These are phyloP conservation scores for Leucophora obtusa DNA, from an alignment of 2,888 invertebrate genomes.

Conservation along the genomic window DNA sequence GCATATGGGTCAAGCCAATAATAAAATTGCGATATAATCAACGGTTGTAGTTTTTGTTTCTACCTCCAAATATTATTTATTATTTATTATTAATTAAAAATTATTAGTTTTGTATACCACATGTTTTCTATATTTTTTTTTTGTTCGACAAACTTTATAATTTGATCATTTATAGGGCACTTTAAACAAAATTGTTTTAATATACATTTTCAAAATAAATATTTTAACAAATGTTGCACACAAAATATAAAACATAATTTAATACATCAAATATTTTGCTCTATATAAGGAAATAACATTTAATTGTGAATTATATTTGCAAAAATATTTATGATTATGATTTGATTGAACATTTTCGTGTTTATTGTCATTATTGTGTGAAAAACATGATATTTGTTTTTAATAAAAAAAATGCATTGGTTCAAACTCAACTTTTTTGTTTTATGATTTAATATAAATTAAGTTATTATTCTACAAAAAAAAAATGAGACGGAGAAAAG, in stretches of 20 bases:
- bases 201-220: not conserved
- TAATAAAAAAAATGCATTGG: constrained; percentile 10
- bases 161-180: not conserved
- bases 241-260: constrained; percentile 6
- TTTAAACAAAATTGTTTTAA: not conserved
- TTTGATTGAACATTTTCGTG: constrained; percentile 22
- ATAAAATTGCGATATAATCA: no score
- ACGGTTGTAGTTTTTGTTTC: not conserved
- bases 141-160: no score
- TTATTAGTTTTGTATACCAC: not conserved
- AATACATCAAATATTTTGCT: not conserved
- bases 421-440: not conserved
- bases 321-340: constrained; percentile 4
- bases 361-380: constrained; percentile 10
- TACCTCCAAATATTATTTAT: not conserved
- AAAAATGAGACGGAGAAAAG: not conserved
- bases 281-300: constrained; percentile 29
- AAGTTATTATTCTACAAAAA: not conserved
- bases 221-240: not conserved
- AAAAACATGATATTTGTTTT: not conserved
- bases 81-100: no score
- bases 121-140: not conserved
- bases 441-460: not conserved
- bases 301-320: not conserved
- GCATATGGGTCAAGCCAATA: no score